A percentile compares a stretch with the other conserved stretches of the same genome.
phyloP scores from a whole-genome alignment of 2,888 invertebrate species.

The Nineta flava region DNA sequence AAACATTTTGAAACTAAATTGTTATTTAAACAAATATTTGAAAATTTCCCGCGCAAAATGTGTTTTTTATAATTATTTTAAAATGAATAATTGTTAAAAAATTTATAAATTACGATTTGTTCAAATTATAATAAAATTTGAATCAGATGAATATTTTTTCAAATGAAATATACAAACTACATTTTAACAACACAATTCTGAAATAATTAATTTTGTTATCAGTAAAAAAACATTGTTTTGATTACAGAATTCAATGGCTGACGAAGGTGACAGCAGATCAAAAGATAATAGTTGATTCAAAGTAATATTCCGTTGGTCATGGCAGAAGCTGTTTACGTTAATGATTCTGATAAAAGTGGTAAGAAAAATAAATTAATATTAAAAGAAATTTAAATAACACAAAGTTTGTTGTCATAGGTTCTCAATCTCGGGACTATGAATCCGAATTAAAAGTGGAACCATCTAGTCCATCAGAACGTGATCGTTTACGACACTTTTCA shows the following conservation, averaged over 20 bases:
- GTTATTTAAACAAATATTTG: no score
- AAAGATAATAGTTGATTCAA: neutral
- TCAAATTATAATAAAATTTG: no score
- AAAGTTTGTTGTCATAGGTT: neutral
- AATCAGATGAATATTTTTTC: no score
- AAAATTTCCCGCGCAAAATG: no score
- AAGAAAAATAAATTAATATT: neutral
- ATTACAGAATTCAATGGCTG: neutral
- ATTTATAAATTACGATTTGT: no score
- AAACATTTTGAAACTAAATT: no score
- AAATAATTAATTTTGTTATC: no score
- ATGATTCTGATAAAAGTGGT: neutral
- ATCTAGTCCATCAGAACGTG: slow-evolving; percentile 34
- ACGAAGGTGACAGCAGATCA: neutral
- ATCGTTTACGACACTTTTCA: slow-evolving; percentile 39
- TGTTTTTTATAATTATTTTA: no score
- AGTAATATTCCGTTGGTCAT: neutral
- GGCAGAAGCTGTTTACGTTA: neutral
- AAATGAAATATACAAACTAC: no score
- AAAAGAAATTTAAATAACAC: neutral
- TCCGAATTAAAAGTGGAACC: slow-evolving; percentile 6
- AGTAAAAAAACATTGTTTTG: no score
- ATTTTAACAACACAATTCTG: no score
- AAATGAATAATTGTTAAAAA: no score
- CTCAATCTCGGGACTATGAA: neutral